Base-by-base conservation (phyloP, 2,797 vertebrate species). In the Pseudocheirus occidentalis region DNA sequence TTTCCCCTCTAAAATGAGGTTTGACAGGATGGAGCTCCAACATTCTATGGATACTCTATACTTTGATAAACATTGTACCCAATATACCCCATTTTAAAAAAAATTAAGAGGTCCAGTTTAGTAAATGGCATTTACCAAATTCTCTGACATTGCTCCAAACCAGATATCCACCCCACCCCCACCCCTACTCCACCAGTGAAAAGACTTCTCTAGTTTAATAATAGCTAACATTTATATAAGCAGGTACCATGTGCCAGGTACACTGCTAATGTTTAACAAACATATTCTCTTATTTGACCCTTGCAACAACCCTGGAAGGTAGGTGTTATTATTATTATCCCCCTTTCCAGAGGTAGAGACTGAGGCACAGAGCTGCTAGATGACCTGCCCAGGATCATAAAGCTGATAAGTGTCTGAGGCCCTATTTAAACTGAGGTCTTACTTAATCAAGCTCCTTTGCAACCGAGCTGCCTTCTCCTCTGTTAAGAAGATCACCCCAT, bases 131-230 rank as follows among this genome's bases (percentile, higher is more conserved):
- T 57, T 81, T 40, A 81, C 66, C 6, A 66, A 18, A 50, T 89
- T 93, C 94, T 59, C 90, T 73, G 46, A 90, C 91, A 95, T 91
- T 62, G 93, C 87, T 58, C 81, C 94, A 81, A 96, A 52, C 40
- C 31, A 73, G n/a, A 21, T 73, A 7, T 73, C 18, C 6, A 73
- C 34, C 34, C 13, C 58, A 1, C 12, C 55, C 18, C 53, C 14
- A 16, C 55, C 24, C 57, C 27, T 7, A 16, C 55, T 4, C 57
- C 27, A 0, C n/a, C n/a, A 73, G 62, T 81, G n/a, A 81, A 81
- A 81, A 18, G 66, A 40, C 66, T 81, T 81, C n/a, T 46, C 6
- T 81, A 81, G 66, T 40, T 81, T 46, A 81, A 81, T 81, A 81
- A 81, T 81, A 81, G 34, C 62, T 73, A 73, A 73, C 13, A 73